Base-by-base conservation (phyloP, 2,888 invertebrate species). In the Macrosiphum euphorbiae region DNA sequence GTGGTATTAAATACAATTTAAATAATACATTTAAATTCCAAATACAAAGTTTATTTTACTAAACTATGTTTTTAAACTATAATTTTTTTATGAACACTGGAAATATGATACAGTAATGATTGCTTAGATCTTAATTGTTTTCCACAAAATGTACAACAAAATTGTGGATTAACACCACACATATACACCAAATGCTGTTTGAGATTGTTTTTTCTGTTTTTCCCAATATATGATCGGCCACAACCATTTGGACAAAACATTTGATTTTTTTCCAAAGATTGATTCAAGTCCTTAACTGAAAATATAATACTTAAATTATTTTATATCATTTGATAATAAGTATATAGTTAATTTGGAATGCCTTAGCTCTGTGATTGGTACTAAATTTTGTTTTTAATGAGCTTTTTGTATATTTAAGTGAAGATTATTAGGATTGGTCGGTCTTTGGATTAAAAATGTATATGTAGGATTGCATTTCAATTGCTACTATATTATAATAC, bases 81-180 rank as follows among this genome's bases (percentile, higher is more conserved):
- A 85, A 41, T 47, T 85, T 85, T 2, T n/a, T 26, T n/a, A 52
- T 94, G 94, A 47, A 91, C 58, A 41, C 78, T 84, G 41, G 85
- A 87, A 5, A 92, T 61, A 50, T 94, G 94, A 88, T 52, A 96
- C 97, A 88, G 93, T 89, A 86, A 89, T 35, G 87, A 94, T 86
- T 44, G n/a, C 85, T 67, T 93, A 0, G 58, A 28, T n/a, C n/a
- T 89, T 3, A 90, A 88, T 26, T 96, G 96, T 95, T 97, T 97
- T 95, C 96, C 96, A 95, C 97, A 97, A 95, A 97, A 96, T 78
- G 96, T 96, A 95, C 97, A 97, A 95, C 96, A 96, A 95, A 97
- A 97, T 95, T 96, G 96, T 5, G 97, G 97, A 95, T 96, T 97
- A 92, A 96, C 96, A 0, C 97, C 97, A 95, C 97, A 97, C 95